Conservation (phyloP, 2,113 vertebrate genomes). For the Nycticebus coucang region DNA sequence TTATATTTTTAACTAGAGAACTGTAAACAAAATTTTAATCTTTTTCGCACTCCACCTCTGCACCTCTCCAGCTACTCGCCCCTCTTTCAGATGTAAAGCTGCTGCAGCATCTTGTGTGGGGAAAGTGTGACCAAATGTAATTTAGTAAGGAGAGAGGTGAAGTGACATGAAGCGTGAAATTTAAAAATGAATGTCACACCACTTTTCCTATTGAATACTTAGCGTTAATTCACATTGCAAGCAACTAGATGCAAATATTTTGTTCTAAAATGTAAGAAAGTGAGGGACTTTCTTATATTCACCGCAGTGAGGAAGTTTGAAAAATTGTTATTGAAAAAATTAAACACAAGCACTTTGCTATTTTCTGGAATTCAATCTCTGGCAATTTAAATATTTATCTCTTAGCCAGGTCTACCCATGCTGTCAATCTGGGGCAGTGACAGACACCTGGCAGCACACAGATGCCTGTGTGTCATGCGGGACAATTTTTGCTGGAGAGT, state of each 20-base stretch:
- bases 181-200: constrained; percentile 73
- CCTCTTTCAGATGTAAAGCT: constrained; percentile 44
- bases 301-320: not conserved
- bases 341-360: not conserved
- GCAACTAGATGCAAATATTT: constrained; percentile 66
- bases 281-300: not conserved
- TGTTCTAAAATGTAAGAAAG: constrained; percentile 49
- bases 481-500: not conserved
- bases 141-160: constrained; percentile 69
- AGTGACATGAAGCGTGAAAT: constrained; percentile 64
- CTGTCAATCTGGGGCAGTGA: not conserved
- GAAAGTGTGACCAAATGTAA: constrained; percentile 70
- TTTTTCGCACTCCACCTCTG: constrained; percentile 45
- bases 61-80: constrained; percentile 37
- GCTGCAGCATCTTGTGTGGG: constrained; percentile 43
- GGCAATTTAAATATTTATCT: not conserved
- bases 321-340: constrained; percentile 11
- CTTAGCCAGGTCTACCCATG: not conserved
- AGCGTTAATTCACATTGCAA: constrained; percentile 65
- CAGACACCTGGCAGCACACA: not conserved
- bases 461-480: not conserved
- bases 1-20: not conserved
- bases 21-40: constrained; percentile 49
- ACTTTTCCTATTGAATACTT: constrained; percentile 66
- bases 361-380: not conserved